Evolutionary conservation across 2,113 vertebrate genomes (phyloP).

Genomic region (Gallinago undulata): DNA sequence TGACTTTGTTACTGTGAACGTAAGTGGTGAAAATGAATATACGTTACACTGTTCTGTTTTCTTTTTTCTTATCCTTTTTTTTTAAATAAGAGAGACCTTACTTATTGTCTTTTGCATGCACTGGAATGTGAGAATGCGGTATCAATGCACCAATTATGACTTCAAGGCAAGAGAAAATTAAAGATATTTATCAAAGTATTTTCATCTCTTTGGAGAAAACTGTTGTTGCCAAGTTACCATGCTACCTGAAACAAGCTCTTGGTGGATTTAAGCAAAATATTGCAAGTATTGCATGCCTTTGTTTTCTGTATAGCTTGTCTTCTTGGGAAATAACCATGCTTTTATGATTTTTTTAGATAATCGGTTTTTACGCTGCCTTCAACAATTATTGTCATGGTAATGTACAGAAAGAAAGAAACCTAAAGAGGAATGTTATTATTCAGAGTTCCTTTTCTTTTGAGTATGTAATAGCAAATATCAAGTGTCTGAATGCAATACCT

Average conservation of each 20-base stretch:
- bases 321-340: not conserved
- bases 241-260: not conserved
- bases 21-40: not conserved
- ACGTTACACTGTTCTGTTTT: not conserved
- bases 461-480: not conserved
- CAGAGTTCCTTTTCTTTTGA: not conserved
- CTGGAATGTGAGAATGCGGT: not conserved
- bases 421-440: not conserved
- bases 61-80: not conserved
- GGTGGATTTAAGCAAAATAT: not conserved
- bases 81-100: not conserved
- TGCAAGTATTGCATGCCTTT: not conserved
- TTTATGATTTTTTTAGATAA: not conserved
- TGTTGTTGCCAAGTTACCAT: not conserved
- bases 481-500: not conserved
- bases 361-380: not conserved
- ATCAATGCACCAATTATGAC: not conserved
- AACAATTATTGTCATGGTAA: not conserved
- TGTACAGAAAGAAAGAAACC: not conserved
- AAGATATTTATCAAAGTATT: conserved; percentile 67
- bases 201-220: conserved; percentile 51
- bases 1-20: not conserved
- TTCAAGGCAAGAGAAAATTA: conserved; percentile 66
- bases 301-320: not conserved
- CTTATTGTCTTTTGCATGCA: not conserved